These are phyloP conservation scores for Clarias laeviceps DNA, from an alignment of 2,797 vertebrate species.

Conservation along the genomic window DNA sequence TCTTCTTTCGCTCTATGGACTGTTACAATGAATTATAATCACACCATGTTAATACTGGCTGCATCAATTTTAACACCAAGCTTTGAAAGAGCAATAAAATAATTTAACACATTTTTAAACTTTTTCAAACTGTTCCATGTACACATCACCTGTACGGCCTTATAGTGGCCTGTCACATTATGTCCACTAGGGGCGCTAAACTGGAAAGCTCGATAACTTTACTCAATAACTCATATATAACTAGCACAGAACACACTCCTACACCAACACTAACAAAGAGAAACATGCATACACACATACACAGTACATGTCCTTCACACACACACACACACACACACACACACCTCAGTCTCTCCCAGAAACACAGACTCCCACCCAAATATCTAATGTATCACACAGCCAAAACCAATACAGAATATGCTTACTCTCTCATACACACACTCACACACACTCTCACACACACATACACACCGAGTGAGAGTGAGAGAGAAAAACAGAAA, in stretches of 20 bases:
- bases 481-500: background rate
- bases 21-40: background rate
- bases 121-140: no score
- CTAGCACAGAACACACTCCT: no score
- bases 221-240: no score
- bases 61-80: background rate
- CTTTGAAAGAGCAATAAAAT: background rate
- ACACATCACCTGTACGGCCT: no score
- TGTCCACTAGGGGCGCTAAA: no score
- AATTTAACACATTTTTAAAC: no score
- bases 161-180: no score
- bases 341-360: background rate
- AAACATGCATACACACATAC: background rate
- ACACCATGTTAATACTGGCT: background rate
- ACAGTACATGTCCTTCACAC: background rate
- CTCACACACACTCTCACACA: background rate
- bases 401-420: background rate
- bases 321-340: background rate
- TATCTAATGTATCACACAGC: background rate
- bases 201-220: no score
- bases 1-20: background rate
- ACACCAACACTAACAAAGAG: background rate
- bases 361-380: background rate
- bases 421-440: background rate
- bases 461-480: background rate